phyloP scores from a whole-genome alignment of 1,140 invertebrate genomes.

The Eubasilissa regina region DNA sequence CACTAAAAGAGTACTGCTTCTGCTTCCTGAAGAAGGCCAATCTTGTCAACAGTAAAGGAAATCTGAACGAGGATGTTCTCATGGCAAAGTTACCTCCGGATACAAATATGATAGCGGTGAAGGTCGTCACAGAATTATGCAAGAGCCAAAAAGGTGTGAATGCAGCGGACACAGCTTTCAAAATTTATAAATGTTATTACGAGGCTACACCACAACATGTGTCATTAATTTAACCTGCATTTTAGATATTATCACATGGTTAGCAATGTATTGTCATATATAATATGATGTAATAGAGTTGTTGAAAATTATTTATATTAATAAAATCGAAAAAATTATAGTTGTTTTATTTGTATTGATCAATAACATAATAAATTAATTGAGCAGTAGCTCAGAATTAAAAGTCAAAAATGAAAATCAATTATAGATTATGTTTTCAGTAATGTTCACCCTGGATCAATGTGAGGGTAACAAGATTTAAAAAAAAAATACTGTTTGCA shows the following conservation, averaged over 20 bases:
- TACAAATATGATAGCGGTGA: conserved; percentile 61
- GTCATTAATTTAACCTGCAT: conserved; percentile 44
- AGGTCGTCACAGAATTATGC: conserved; percentile 62
- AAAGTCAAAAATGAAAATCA: no score
- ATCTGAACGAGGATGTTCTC: conserved; percentile 62
- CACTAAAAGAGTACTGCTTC: conserved; percentile 63
- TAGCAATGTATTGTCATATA: neutral
- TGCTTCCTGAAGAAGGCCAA: conserved; percentile 64
- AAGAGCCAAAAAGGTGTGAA: conserved; percentile 62
- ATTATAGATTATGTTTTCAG: no score
- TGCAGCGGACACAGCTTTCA: conserved; percentile 67
- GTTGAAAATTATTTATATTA: neutral
- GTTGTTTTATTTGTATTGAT: neutral
- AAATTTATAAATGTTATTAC: conserved; percentile 71
- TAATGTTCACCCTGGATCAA: no score
- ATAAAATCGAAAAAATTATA: neutral
- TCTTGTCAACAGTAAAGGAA: conserved; percentile 62
- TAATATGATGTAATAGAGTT: neutral
- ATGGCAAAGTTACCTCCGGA: conserved; percentile 62
- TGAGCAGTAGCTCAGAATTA: no score
- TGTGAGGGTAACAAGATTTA: no score
- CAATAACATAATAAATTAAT: no score
- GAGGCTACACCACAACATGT: conserved; percentile 62
- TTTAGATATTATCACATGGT: neutral
- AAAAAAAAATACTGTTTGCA: no score